A percentile compares a stretch with the other conserved stretches of the same genome.
Conservation (phyloP, 1,140 invertebrate species). For the Hyles vespertilio region DNA sequence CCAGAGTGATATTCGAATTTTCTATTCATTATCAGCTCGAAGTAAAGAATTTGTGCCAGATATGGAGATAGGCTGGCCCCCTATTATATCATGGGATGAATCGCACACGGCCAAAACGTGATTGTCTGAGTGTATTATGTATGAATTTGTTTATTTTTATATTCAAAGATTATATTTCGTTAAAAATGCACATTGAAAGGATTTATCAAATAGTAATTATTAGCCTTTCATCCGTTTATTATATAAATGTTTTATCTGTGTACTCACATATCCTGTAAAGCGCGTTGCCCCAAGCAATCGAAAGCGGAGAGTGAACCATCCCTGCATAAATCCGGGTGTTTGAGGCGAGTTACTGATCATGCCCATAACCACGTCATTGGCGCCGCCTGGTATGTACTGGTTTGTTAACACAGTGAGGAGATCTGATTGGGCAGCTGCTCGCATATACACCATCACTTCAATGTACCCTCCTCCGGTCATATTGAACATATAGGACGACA, state of each 20-base stretch:
- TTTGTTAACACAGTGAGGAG: conserved; percentile 6
- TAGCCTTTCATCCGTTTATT: too few relatives aligned
- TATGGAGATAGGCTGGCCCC: too few relatives aligned
- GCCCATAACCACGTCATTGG: conserved; percentile 4
- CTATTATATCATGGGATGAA: too few relatives aligned
- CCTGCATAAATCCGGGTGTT: not conserved
- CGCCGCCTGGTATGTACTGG: conserved; percentile 2
- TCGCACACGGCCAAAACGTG: too few relatives aligned
- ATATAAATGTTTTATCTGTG: not conserved
- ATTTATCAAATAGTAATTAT: too few relatives aligned
- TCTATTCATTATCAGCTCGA: too few relatives aligned
- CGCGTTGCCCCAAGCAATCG: conserved; percentile 1
- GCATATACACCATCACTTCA: conserved; percentile 25
- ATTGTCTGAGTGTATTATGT: too few relatives aligned
- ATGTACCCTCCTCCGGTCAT: conserved; percentile 18
- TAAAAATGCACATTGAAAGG: too few relatives aligned
- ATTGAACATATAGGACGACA: conserved; percentile 18
- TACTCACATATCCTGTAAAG: conserved; percentile 27
- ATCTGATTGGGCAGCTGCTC: conserved; percentile 5
- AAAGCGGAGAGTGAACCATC: conserved; percentile 13
- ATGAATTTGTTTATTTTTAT: too few relatives aligned
- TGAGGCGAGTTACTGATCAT: not conserved
- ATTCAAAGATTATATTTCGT: too few relatives aligned
- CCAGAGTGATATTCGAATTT: too few relatives aligned
- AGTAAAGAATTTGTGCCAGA: too few relatives aligned